Conservation (phyloP, 1,140 invertebrate species). For the Coptotermes formosanus region DNA sequence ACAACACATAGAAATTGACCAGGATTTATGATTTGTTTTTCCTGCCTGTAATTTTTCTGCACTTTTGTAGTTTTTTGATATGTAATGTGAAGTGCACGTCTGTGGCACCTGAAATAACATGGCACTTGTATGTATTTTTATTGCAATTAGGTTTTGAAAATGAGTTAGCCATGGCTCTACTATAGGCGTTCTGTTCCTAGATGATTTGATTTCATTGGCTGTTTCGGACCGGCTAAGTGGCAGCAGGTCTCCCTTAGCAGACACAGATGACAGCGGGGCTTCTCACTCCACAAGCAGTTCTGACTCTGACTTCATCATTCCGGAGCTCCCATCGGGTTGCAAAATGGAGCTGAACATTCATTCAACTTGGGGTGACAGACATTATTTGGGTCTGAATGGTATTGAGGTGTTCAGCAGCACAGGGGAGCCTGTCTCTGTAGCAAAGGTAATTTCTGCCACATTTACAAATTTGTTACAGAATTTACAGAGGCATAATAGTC, state of each 20-base stretch:
- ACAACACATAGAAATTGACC: too few relatives aligned
- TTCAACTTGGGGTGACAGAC: constrained; percentile 79
- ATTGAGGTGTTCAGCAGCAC: constrained; percentile 71
- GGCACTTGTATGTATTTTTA: neutral
- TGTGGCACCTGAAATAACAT: neutral
- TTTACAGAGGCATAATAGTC: too few relatives aligned
- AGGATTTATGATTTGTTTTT: too few relatives aligned
- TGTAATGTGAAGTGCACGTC: too few relatives aligned
- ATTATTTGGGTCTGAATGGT: constrained; percentile 77
- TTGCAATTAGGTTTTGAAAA: neutral
- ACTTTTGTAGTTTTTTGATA: too few relatives aligned
- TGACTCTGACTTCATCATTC: constrained; percentile 57
- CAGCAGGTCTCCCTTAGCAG: neutral
- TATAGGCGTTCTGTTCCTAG: neutral
- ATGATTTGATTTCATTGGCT: neutral
- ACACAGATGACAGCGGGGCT: neutral
- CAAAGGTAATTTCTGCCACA: constrained; percentile 49
- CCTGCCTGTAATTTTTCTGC: too few relatives aligned
- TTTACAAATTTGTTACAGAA: too few relatives aligned
- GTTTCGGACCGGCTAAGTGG: neutral
- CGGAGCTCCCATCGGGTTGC: constrained; percentile 69
- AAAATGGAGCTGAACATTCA: constrained; percentile 67
- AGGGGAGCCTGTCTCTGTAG: constrained; percentile 57
- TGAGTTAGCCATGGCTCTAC: neutral
- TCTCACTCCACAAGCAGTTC: neutral